phyloP scores from a whole-genome alignment of 2,888 invertebrate species.

The Hirudinaria manillensis region DNA sequence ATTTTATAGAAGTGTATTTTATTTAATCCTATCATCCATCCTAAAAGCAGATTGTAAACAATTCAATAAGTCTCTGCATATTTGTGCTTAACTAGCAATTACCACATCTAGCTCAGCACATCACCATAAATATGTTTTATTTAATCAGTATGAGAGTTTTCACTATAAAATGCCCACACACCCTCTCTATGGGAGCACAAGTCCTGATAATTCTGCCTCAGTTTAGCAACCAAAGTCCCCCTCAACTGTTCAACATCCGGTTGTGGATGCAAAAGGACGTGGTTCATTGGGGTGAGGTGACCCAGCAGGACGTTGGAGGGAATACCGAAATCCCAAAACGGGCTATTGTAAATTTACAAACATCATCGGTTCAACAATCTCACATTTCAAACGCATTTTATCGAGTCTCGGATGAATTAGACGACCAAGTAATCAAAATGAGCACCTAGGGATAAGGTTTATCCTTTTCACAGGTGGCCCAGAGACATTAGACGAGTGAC shows the following conservation, averaged over 20 bases:
- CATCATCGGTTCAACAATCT: not conserved
- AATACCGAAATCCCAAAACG: conserved; percentile 81
- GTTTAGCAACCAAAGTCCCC: conserved; percentile 72
- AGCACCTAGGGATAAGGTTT: conserved; percentile 13
- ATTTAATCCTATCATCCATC: no score
- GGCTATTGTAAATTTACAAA: conserved; percentile 42
- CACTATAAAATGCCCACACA: conserved; percentile 32
- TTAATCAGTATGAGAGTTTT: no score
- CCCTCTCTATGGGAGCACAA: conserved; percentile 74
- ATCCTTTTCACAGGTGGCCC: not conserved
- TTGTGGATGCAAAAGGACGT: conserved; percentile 76
- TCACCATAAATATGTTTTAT: not conserved
- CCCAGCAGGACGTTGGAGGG: conserved; percentile 82
- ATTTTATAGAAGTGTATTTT: no score
- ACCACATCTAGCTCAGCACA: not conserved
- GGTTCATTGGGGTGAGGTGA: conserved; percentile 74
- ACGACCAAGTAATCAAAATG: not conserved
- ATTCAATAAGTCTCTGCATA: no score
- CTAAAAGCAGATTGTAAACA: no score
- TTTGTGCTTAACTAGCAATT: not conserved
- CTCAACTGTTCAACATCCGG: conserved; percentile 86
- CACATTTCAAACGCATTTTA: no score
- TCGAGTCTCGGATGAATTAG: no score
- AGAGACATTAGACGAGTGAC: not conserved
- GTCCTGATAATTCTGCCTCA: conserved; percentile 86